These are phyloP conservation scores for Otus sunia DNA, from an alignment of 2,113 vertebrate species.

Conservation along the genomic window DNA sequence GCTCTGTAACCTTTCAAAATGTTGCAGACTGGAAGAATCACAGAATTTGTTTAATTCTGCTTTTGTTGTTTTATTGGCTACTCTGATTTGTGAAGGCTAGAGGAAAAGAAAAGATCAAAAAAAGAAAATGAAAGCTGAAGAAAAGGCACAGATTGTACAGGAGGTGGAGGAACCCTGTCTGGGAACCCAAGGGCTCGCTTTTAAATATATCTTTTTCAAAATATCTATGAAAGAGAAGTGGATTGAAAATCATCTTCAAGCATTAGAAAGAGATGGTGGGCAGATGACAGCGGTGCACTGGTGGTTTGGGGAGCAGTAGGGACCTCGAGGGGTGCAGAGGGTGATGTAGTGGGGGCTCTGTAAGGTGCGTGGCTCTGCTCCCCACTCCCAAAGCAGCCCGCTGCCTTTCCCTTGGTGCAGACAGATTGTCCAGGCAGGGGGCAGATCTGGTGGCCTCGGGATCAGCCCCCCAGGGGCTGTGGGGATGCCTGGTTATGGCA, in stretches of 20 bases:
- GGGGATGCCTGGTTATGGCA: fast-evolving
- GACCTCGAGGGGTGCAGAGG: neutral
- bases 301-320: neutral
- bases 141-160: neutral
- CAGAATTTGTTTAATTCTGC: neutral
- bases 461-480: neutral
- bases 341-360: neutral
- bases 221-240: neutral
- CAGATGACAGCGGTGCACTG: fast-evolving
- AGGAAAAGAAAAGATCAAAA: neutral
- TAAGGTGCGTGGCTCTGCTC: neutral
- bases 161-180: neutral
- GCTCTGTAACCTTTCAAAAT: neutral
- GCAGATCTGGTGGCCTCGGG: neutral
- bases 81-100: neutral
- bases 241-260: neutral
- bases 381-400: fast-evolving
- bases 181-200: neutral
- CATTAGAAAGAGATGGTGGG: neutral
- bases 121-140: neutral
- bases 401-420: neutral
- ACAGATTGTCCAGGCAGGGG: neutral
- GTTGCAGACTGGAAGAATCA: neutral
- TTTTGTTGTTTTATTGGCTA: neutral
- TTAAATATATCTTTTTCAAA: neutral